These are phyloP conservation scores for Drosophila grimshawi DNA, from an alignment of 1,140 invertebrate genomes.

Conservation along the genomic window DNA sequence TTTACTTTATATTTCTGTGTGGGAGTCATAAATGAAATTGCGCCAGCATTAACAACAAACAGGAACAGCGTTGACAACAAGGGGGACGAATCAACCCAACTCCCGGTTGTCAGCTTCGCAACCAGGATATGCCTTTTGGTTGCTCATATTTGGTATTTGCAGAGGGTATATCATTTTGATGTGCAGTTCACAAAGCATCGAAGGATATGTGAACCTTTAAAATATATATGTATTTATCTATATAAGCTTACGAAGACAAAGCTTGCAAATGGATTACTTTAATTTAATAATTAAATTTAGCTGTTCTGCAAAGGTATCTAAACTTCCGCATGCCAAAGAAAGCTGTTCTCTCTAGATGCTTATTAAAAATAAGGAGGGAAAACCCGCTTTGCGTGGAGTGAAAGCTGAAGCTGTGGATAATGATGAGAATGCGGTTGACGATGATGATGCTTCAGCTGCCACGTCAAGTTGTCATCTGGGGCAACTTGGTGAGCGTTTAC, in stretches of 20 bases:
- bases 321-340: neutral
- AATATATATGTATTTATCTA: too few species aligned
- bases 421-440: slow-evolving; percentile 8
- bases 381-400: slow-evolving; percentile 25
- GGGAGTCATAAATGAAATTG: too few species aligned
- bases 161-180: too few species aligned
- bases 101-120: slow-evolving; percentile 19
- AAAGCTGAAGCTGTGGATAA: neutral
- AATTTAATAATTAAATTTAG: too few species aligned
- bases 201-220: too few species aligned
- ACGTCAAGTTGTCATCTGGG: slow-evolving; percentile 65
- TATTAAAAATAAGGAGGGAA: slow-evolving; percentile 47
- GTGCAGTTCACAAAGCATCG: too few species aligned
- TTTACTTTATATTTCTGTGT: slow-evolving; percentile 18
- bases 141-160: slow-evolving; percentile 28
- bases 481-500: slow-evolving; percentile 61
- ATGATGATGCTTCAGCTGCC: slow-evolving; percentile 22
- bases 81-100: too few species aligned
- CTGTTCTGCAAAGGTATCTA: neutral
- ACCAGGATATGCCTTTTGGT: slow-evolving; percentile 32
- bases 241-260: too few species aligned
- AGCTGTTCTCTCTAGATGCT: slow-evolving; percentile 2
- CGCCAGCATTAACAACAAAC: too few species aligned
- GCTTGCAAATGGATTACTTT: neutral
- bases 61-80: too few species aligned